Conservation (phyloP, 2,113 vertebrate genomes). For the Anarhynchus alexandrinus region DNA sequence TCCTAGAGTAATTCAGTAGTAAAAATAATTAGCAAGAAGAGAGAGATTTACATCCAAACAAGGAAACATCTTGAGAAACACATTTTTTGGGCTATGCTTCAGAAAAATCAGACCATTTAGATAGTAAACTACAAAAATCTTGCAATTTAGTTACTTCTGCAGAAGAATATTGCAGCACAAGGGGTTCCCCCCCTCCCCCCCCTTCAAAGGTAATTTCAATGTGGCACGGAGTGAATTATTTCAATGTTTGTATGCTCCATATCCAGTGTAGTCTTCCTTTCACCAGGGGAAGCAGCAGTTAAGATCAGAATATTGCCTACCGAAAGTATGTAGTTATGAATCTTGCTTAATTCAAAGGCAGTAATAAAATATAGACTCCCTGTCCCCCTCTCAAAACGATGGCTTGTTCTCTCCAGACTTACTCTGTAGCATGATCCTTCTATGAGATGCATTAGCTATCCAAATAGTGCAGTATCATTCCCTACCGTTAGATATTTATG, state of each 20-base stretch:
- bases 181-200: accelerated
- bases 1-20: conserved; percentile 57
- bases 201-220: neutral
- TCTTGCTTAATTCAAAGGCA: neutral
- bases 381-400: neutral
- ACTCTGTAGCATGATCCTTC: neutral
- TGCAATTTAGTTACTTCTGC: neutral
- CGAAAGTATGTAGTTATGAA: neutral
- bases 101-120: neutral
- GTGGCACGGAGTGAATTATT: neutral
- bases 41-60: neutral
- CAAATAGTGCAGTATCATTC: neutral
- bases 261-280: neutral
- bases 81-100: neutral
- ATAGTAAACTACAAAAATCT: neutral
- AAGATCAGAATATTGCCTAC: neutral
- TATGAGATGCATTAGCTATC: neutral
- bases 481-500: neutral
- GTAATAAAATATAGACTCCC: neutral
- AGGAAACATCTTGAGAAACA: neutral
- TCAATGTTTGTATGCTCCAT: neutral
- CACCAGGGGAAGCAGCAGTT: neutral
- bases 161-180: neutral
- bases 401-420: neutral
- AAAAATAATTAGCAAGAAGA: neutral